These are phyloP conservation scores for Willowsia nigromaculata DNA, from an alignment of 2,888 invertebrate genomes.

Conservation along the genomic window DNA sequence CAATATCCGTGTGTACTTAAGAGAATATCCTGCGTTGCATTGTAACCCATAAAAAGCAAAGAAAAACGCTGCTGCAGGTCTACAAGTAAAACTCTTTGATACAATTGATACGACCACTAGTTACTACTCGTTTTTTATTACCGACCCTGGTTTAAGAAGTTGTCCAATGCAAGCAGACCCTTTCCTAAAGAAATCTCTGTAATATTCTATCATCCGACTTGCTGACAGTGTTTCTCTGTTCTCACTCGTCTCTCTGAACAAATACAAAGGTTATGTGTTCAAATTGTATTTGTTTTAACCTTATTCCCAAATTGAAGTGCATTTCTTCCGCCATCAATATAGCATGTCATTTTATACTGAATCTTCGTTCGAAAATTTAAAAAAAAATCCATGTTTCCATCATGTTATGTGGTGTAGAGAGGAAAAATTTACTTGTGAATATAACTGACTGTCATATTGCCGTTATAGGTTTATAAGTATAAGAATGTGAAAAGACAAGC, in stretches of 20 bases:
- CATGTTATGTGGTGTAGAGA: not conserved
- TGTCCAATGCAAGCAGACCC: not conserved
- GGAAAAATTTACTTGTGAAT: not conserved
- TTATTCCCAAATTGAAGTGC: not conserved
- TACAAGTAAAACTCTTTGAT: conserved; percentile 2
- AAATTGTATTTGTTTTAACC: not conserved
- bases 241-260: conserved; percentile 15
- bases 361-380: too few relatives aligned
- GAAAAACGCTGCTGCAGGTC: conserved; percentile 56
- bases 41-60: not conserved
- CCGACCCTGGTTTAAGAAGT: conserved; percentile 43
- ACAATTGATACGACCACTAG: conserved; percentile 52
- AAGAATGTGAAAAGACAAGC: not conserved
- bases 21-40: not conserved
- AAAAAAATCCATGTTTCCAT: too few relatives aligned
- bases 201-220: not conserved
- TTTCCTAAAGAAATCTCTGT: not conserved
- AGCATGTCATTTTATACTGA: conserved; percentile 5
- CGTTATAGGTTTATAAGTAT: not conserved
- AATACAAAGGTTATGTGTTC: not conserved
- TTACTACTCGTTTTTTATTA: conserved; percentile 31
- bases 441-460: not conserved
- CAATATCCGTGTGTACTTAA: not conserved
- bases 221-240: conserved; percentile 35
- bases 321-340: not conserved